Conservation (phyloP, 2,888 invertebrate genomes). For the Phalera bucephala region DNA sequence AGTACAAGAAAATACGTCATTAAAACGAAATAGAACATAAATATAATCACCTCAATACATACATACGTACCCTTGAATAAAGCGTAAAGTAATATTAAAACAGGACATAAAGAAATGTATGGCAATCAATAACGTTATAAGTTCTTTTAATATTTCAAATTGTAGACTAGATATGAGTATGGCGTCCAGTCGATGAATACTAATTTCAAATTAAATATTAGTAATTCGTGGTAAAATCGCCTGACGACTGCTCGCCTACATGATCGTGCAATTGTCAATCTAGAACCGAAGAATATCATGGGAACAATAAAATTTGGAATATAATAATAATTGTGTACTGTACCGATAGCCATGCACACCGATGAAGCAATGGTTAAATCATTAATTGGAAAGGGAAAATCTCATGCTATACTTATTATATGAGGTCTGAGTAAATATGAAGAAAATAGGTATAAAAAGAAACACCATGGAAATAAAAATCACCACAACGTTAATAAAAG, state of each 20-base stretch:
- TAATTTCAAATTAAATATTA: constrained; percentile 23
- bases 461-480: constrained; percentile 49
- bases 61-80: constrained; percentile 11
- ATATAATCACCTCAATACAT: constrained; percentile 10
- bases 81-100: constrained; percentile 10
- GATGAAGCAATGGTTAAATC: constrained; percentile 59
- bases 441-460: constrained; percentile 48
- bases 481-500: constrained; percentile 47
- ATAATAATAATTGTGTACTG: constrained; percentile 46
- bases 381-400: constrained; percentile 45
- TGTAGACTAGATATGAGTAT: constrained; percentile 62
- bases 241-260: constrained; percentile 66
- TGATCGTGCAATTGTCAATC: constrained; percentile 63
- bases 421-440: constrained; percentile 63
- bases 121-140: constrained; percentile 1
- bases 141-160: constrained; percentile 54
- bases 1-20: too few species aligned
- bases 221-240: constrained; percentile 26
- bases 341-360: constrained; percentile 76
- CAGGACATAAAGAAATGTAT: constrained; percentile 6
- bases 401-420: constrained; percentile 71
- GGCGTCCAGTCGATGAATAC: constrained; percentile 66
- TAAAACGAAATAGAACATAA: too few species aligned
- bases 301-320: constrained; percentile 54
- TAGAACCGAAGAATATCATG: constrained; percentile 48